phyloP scores from a whole-genome alignment of 2,888 invertebrate genomes.

The Copidosoma aretas region DNA sequence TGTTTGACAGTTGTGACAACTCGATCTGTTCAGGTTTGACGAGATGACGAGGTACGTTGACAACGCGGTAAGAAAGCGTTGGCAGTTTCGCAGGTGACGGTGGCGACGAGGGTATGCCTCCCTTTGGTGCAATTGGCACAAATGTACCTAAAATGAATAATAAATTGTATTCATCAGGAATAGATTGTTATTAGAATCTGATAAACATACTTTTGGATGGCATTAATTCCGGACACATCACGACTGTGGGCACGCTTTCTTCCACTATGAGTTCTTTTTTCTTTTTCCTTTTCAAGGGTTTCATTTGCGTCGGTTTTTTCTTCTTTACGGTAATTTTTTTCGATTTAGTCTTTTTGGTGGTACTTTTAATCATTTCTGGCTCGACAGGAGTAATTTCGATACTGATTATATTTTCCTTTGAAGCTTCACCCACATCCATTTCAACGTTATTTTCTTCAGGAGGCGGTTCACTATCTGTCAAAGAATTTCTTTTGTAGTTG shows the following conservation, averaged over 20 bases:
- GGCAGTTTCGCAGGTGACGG: background rate
- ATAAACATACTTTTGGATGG: background rate
- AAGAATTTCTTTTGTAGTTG: slow-evolving; percentile 45
- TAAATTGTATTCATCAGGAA: slow-evolving; percentile 4
- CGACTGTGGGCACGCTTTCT: slow-evolving; percentile 51
- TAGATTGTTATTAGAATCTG: background rate
- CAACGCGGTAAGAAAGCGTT: slow-evolving; percentile 43
- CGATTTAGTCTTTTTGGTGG: slow-evolving; percentile 19
- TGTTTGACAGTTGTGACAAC: slow-evolving; percentile 1
- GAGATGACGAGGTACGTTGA: slow-evolving; percentile 43
- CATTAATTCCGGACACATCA: slow-evolving; percentile 50
- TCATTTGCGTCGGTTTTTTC: background rate
- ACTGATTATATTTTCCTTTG: background rate
- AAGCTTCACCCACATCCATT: background rate
- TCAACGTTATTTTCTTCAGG: background rate
- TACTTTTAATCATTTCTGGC: slow-evolving; percentile 24
- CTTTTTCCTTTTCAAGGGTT: background rate
- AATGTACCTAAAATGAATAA: slow-evolving; percentile 8
- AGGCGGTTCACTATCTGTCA: slow-evolving; percentile 13
- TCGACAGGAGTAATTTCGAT: background rate
- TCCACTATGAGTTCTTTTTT: slow-evolving; percentile 31
- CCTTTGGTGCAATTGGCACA: slow-evolving; percentile 54
- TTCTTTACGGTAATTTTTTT: slow-evolving; percentile 12
- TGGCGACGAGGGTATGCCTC: background rate
- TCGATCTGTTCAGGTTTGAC: slow-evolving; percentile 23